A percentile compares a stretch with the other conserved stretches of the same genome.
These are phyloP conservation scores for Mellilla xanthometata DNA, from an alignment of 2,888 invertebrate species.

Conservation along the genomic window DNA sequence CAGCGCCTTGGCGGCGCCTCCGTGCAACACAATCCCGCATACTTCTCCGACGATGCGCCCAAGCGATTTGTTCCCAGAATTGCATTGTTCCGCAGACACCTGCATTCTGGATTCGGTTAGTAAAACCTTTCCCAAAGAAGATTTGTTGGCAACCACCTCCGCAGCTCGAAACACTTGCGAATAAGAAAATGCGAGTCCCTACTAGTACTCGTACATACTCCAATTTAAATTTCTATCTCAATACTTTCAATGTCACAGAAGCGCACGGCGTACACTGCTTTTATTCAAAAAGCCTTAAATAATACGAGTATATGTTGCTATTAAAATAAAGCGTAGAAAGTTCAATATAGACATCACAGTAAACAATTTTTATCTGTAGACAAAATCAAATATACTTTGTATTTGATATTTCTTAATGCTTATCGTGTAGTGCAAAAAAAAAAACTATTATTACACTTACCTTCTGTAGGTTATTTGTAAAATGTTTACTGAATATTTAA, in stretches of 20 bases:
- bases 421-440: too few relatives aligned
- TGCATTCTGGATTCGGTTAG: constrained; percentile 73
- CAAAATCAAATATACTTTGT: too few relatives aligned
- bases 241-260: constrained; percentile 9
- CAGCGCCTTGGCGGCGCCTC: constrained; percentile 9
- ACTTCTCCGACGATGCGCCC: constrained; percentile 30
- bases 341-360: too few relatives aligned
- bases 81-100: constrained; percentile 73
- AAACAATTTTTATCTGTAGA: too few relatives aligned
- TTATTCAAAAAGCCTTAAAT: too few relatives aligned
- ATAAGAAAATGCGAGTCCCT: constrained; percentile 12
- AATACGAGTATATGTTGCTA: too few relatives aligned
- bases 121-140: constrained; percentile 49
- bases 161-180: constrained; percentile 16
- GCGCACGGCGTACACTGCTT: background rate
- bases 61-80: constrained; percentile 69
- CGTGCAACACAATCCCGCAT: constrained; percentile 20
- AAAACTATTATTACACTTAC: too few relatives aligned
- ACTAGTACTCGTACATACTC: too few relatives aligned
- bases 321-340: too few relatives aligned
- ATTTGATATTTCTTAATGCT: too few relatives aligned
- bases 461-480: too few relatives aligned
- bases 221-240: constrained; percentile 13
- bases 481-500: too few relatives aligned
- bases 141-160: constrained; percentile 46